Evolutionary conservation across 2,113 vertebrate genomes (phyloP).

Genomic region (Ceuthmochares aereus): DNA sequence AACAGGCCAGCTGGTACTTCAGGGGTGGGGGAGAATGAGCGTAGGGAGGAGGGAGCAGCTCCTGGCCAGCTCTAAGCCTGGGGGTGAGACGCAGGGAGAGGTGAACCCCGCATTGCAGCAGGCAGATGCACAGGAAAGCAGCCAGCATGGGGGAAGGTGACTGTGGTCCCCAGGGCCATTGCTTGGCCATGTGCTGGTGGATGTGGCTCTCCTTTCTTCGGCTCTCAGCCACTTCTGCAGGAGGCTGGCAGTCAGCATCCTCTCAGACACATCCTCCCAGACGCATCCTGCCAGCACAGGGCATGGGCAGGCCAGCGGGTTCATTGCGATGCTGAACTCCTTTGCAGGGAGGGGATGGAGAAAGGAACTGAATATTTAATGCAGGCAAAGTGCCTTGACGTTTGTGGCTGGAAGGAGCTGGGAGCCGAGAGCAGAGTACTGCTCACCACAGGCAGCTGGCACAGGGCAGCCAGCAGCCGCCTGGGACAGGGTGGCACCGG

Average conservation of each 20-base stretch:
- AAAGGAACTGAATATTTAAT: constrained; percentile 58
- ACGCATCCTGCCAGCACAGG: fast-evolving
- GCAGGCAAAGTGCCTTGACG: neutral
- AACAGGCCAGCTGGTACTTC: neutral
- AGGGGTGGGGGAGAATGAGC: neutral
- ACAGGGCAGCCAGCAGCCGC: too few relatives aligned
- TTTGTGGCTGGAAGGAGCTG: neutral
- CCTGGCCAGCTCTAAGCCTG: neutral
- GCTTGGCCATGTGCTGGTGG: fast-evolving
- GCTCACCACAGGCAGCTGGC: fast-evolving
- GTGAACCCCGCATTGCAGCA: neutral
- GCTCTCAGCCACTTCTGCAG: neutral
- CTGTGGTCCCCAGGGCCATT: neutral
- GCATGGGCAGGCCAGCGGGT: neutral
- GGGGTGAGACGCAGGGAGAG: neutral
- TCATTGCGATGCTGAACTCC: constrained; percentile 13
- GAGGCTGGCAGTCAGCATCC: neutral
- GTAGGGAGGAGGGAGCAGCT: neutral
- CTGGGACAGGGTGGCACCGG: neutral
- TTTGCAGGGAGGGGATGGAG: neutral
- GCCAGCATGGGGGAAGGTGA: neutral
- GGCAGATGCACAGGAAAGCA: neutral
- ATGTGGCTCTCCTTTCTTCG: neutral
- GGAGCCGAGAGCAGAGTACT: neutral
- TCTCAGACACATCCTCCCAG: neutral